Evolutionary conservation across 2,113 vertebrate species (phyloP).

Genomic region (Boleophthalmus pectinirostris): DNA sequence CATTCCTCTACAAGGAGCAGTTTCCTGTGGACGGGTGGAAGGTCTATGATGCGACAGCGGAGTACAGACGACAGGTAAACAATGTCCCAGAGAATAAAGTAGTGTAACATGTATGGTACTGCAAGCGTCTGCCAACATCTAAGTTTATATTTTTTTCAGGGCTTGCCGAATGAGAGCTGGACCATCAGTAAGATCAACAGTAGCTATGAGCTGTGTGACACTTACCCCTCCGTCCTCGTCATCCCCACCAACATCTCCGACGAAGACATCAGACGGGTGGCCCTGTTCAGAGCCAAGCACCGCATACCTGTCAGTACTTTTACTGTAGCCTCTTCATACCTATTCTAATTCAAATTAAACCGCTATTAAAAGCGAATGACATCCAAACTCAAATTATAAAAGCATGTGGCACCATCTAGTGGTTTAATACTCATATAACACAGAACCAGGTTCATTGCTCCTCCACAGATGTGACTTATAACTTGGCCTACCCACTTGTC

Average conservation of each 20-base stretch:
- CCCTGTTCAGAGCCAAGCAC: slow-evolving; percentile 89
- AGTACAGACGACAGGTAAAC: slow-evolving; percentile 90
- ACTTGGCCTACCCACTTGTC: too few species aligned
- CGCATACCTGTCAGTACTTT: slow-evolving; percentile 87
- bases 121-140: neutral
- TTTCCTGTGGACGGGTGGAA: slow-evolving; percentile 94
- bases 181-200: slow-evolving; percentile 92
- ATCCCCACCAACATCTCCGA: slow-evolving; percentile 91
- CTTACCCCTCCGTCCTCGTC: slow-evolving; percentile 90
- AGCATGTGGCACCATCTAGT: neutral
- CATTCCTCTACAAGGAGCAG: slow-evolving; percentile 90
- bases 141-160: slow-evolving; percentile 67
- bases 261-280: slow-evolving; percentile 88
- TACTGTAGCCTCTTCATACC: neutral
- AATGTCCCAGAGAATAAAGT: neutral
- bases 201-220: slow-evolving; percentile 92
- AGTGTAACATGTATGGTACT: neutral
- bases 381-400: neutral
- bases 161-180: slow-evolving; percentile 98
- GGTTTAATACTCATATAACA: too few species aligned
- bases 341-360: neutral
- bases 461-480: too few species aligned
- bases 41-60: slow-evolving; percentile 88
- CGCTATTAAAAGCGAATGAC: neutral
- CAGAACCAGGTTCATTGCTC: too few species aligned